Evolutionary conservation across 2,888 invertebrate species (phyloP).

Genomic region (Athalia cordata): DNA sequence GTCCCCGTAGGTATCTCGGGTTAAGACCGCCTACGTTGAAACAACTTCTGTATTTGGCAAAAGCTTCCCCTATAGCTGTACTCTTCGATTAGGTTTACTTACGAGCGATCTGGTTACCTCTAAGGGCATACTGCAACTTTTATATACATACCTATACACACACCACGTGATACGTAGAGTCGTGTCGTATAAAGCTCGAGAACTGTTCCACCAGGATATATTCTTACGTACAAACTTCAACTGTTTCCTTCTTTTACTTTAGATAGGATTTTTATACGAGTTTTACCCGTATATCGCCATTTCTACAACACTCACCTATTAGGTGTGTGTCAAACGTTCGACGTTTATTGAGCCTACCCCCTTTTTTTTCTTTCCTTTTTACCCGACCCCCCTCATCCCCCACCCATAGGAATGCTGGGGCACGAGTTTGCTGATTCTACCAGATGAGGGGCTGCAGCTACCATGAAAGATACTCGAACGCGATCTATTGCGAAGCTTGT

Average conservation of each 20-base stretch:
- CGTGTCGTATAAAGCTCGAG: slow-evolving; percentile 15
- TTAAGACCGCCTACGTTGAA: slow-evolving; percentile 67
- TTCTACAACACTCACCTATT: slow-evolving; percentile 43
- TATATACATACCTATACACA: slow-evolving; percentile 45
- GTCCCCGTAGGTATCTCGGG: slow-evolving; percentile 20
- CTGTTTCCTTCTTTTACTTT: slow-evolving; percentile 15
- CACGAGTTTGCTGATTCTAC: slow-evolving; percentile 58
- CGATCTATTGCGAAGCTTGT: slow-evolving; percentile 39
- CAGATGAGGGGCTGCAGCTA: slow-evolving; percentile 52
- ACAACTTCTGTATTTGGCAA: slow-evolving; percentile 68
- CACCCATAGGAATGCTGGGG: slow-evolving; percentile 57
- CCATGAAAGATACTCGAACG: slow-evolving; percentile 45
- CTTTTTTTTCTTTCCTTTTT: too few relatives aligned
- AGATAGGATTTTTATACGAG: background rate
- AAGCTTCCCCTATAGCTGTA: slow-evolving; percentile 56
- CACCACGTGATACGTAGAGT: background rate
- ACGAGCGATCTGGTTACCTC: slow-evolving; percentile 62
- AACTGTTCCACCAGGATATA: background rate
- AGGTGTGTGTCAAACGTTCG: slow-evolving; percentile 63
- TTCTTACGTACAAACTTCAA: background rate
- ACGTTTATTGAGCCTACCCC: slow-evolving; percentile 61
- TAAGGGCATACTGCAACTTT: slow-evolving; percentile 62
- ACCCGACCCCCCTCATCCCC: background rate
- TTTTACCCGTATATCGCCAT: slow-evolving; percentile 2
- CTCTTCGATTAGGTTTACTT: slow-evolving; percentile 66